These are phyloP conservation scores for Serilophus lunatus DNA, from an alignment of 2,113 vertebrate genomes.

Conservation along the genomic window DNA sequence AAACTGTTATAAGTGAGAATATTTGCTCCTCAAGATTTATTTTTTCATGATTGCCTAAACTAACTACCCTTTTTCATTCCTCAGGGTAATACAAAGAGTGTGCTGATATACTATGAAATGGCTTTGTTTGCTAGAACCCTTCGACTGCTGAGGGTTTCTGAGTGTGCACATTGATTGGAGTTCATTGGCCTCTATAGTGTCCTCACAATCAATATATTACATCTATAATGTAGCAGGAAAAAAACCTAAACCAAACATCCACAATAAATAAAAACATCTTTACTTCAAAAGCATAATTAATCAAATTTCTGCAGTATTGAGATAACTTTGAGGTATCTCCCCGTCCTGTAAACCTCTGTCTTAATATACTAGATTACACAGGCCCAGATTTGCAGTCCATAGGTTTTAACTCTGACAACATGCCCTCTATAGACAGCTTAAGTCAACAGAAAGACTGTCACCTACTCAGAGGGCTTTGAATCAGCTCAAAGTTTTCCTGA, in stretches of 20 bases:
- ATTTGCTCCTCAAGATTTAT: conserved; percentile 11
- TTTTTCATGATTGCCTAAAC: not conserved
- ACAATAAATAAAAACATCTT: not conserved
- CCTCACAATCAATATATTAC: not conserved
- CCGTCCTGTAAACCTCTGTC: not conserved
- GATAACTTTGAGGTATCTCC: not conserved
- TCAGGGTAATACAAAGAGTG: not conserved
- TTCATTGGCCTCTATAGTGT: conserved; percentile 8
- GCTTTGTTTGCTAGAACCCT: conserved; percentile 2
- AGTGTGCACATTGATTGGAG: not conserved
- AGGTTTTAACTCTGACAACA: not conserved
- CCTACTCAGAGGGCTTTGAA: conserved; percentile 20
- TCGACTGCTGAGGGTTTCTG: not conserved
- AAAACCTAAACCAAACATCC: not conserved
- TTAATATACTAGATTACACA: not conserved
- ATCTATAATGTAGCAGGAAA: not conserved
- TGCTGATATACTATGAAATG: not conserved
- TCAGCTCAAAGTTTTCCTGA: conserved; percentile 29
- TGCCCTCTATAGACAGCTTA: not conserved
- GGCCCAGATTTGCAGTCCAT: not conserved
- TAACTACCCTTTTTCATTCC: not conserved
- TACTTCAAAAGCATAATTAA: conserved; percentile 5
- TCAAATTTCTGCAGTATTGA: not conserved
- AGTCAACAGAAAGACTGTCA: conserved; percentile 34
- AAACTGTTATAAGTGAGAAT: conserved; percentile 28